These are phyloP conservation scores for Acyrthosiphon pisum DNA, from an alignment of 1,140 invertebrate species.

Conservation along the genomic window DNA sequence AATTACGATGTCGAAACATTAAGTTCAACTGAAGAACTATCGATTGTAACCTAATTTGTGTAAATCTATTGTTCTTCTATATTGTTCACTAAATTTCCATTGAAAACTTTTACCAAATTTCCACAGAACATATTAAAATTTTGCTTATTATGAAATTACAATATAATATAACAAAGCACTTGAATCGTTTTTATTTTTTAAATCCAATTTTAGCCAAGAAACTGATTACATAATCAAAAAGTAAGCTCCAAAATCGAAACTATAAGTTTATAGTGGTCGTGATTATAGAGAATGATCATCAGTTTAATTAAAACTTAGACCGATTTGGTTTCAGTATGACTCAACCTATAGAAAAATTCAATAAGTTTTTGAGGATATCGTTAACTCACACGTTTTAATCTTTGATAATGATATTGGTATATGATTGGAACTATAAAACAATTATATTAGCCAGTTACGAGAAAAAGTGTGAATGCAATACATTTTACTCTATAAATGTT, in stretches of 20 bases:
- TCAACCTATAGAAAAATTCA: not conserved
- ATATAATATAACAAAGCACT: not conserved
- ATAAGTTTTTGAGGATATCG: not conserved
- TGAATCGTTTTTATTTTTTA: not conserved
- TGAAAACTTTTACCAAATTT: not conserved
- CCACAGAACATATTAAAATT: not conserved
- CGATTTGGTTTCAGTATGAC: not conserved
- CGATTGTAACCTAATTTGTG: not conserved
- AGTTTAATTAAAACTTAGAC: not conserved
- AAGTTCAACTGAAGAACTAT: not conserved
- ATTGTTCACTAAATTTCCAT: not conserved
- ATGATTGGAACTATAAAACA: not conserved
- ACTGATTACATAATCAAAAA: not conserved
- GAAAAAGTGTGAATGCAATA: not conserved
- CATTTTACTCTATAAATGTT: not conserved
- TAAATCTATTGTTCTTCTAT: not conserved
- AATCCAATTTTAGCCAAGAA: not conserved
- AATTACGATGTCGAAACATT: not conserved
- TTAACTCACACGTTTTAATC: not conserved
- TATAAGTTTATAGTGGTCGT: not conserved
- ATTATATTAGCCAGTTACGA: not conserved
- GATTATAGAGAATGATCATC: not conserved
- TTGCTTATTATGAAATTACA: not conserved
- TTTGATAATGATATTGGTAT: not conserved
- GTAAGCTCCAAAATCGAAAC: not conserved